Base-by-base conservation (phyloP, 2,888 invertebrate species). In the Thysanoteuthis rhombus region DNA sequence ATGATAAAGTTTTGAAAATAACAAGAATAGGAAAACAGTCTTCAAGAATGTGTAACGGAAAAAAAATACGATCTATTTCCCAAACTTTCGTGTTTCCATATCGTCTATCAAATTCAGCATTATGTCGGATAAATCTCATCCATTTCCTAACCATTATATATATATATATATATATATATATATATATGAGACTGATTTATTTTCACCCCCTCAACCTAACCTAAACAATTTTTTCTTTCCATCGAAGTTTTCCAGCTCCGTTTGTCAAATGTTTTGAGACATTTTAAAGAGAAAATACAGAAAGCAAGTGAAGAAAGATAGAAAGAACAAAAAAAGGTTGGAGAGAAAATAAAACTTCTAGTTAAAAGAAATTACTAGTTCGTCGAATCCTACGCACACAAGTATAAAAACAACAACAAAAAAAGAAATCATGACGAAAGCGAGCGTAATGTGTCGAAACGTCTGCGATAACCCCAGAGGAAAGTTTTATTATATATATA, bases 271-370 rank as follows among this genome's bases (percentile, higher is more conserved):
- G 8, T 42, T 42, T 42, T 42, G 16, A 42, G 42, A 42, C 12
- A 42, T 42, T 42, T 42, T 42, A 42, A 8, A 12, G 42, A 12
- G 16, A 32, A 32, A 58, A 58, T 0, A 52, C 6, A 3, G 12
- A 58, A 32, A 28, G 32, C 10, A 28, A 58, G 58, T 3, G 32
- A 32, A 58, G 32, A 32, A 32, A 58, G 32, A 58, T 8, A 10
- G 32, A n/a, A 19, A n/a, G n/a, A n/a, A 32, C 6, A 32, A n/a
- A 32, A 0, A 32, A 0, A n/a, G 19, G 8, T 10, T 6, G 0
- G 16, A 2, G 12, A 75, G 52, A 22, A 52, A 52, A 52, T 22
- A 52, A 52, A 52, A 52, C 25, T 52, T 25, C 52, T 28, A 52
- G 52, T 52, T 52, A 52, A 52, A 52, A 52, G 52, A 52, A 52